Percentiles rank a stretch among this genome's conserved stretches.
These are phyloP conservation scores for Ophion ellenae DNA, from an alignment of 2,888 invertebrate genomes.

Conservation along the genomic window DNA sequence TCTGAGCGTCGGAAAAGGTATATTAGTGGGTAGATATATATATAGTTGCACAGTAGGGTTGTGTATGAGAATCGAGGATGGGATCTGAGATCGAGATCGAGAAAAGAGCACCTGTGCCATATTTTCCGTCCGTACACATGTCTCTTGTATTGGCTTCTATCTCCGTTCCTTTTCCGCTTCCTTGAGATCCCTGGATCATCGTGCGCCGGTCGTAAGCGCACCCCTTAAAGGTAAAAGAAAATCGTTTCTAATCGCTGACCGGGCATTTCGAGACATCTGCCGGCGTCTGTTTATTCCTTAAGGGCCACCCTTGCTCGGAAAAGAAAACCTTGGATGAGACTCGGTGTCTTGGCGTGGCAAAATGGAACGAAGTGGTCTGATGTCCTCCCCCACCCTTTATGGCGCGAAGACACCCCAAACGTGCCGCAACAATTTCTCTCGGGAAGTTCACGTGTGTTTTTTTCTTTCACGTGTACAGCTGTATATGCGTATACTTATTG, in stretches of 20 bases:
- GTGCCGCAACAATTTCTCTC: conserved; percentile 35
- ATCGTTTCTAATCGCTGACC: conserved; percentile 61
- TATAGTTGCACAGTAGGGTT: conserved; percentile 15
- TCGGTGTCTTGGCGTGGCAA: conserved; percentile 28
- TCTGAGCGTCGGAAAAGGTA: conserved; percentile 40
- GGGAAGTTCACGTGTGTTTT: conserved; percentile 12
- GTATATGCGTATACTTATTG: neutral
- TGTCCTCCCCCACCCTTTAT: neutral
- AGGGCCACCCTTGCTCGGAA: conserved; percentile 57
- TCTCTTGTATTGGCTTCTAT: conserved; percentile 4
- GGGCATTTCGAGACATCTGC: conserved; percentile 58
- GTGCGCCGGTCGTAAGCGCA: conserved; percentile 13
- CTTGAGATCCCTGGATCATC: conserved; percentile 46
- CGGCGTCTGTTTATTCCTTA: conserved; percentile 29
- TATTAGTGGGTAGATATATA: conserved; percentile 9
- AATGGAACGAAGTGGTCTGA: conserved; percentile 40
- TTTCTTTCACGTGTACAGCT: neutral
- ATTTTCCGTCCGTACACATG: conserved; percentile 33
- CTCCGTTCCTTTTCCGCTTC: neutral
- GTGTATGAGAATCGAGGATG: conserved; percentile 40
- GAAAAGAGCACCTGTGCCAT: conserved; percentile 56
- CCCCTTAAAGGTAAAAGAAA: conserved; percentile 10
- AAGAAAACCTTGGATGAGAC: conserved; percentile 31
- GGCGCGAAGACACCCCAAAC: conserved; percentile 45
- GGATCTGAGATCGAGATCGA: conserved; percentile 55